Base-by-base conservation (phyloP, 2,113 vertebrate genomes). In the Pitta sordida region DNA sequence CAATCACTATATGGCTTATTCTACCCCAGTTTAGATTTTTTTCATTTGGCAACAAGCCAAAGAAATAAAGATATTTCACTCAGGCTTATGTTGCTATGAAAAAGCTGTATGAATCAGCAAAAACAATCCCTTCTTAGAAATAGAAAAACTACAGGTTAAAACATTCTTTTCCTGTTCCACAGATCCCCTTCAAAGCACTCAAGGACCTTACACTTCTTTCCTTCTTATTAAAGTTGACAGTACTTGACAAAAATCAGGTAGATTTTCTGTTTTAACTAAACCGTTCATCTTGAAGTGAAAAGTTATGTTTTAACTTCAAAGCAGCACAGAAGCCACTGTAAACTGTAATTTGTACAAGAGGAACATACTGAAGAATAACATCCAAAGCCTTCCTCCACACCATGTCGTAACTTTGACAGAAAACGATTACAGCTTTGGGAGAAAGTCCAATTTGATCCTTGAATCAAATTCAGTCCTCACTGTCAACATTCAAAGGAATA, bases 181-280 rank as follows among this genome's bases (percentile, higher is more conserved):
- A 4, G 8, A 46, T 39, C 32, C 20, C 6, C 8, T 51, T 91
- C 68, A 32, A 53, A 81, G 17, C 8, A 71, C 9, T 7, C 2
- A 1, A 80, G 39, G 74, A 74, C 22, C 7, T 48, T 37, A 8
- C 1, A 41, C 32, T 86, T 87, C 83, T 53, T 65, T 46, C n/a
- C 15, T 43, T 46, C 18, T 51, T 63, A 48, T 30, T 36, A 26
- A 84, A 78, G 86, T 12, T 32, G 26, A 49, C 26, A 58, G 34
- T 24, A 36, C 23, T 70, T 70, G 21, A 62, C 19, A n/a, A 51
- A 0, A 0, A 51, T 41, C 41, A 32, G 2, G 27, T n/a, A 65
- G 36, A 52, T 65, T n/a, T 80, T 73, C n/a, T 27, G 16, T 62
- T 77, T 71, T 56, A 75, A 79, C 74, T 52, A 70, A 91, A 11